Conservation (phyloP, 2,888 invertebrate species). For the Minunthozetes semirufus region DNA sequence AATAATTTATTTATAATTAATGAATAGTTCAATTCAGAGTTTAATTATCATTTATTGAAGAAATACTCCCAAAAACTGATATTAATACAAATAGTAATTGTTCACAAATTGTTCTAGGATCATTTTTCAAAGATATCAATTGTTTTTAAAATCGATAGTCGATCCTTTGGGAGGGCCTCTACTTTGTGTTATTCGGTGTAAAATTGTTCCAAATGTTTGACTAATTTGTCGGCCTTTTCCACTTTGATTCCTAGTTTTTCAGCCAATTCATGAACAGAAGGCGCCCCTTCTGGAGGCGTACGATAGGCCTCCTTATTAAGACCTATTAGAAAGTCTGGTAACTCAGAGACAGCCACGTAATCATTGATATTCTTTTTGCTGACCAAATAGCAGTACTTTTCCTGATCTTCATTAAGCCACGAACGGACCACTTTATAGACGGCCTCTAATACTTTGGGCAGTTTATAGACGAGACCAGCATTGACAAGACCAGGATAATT, state of each 20-base stretch:
- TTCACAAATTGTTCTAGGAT: too few species aligned
- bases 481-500: constrained; percentile 8
- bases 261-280: constrained; percentile 4
- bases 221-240: constrained; percentile 24
- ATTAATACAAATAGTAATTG: too few species aligned
- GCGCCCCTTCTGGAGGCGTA: neutral
- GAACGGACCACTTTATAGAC: neutral
- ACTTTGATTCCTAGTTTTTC: neutral
- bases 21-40: too few species aligned
- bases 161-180: too few species aligned
- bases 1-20: too few species aligned
- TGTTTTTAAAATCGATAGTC: too few species aligned
- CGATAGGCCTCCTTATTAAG: neutral
- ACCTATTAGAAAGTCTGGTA: constrained; percentile 9
- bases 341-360: neutral
- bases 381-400: neutral
- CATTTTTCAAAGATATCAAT: too few species aligned
- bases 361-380: constrained; percentile 16
- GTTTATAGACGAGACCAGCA: neutral
- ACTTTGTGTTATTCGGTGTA: neutral
- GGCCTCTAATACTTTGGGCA: neutral
- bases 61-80: too few species aligned
- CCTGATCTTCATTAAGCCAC: constrained; percentile 11
- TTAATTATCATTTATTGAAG: too few species aligned
- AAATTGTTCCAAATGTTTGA: constrained; percentile 22